These are phyloP conservation scores for Rhodeus uyekii DNA, from an alignment of 2,797 vertebrate species.

Conservation along the genomic window DNA sequence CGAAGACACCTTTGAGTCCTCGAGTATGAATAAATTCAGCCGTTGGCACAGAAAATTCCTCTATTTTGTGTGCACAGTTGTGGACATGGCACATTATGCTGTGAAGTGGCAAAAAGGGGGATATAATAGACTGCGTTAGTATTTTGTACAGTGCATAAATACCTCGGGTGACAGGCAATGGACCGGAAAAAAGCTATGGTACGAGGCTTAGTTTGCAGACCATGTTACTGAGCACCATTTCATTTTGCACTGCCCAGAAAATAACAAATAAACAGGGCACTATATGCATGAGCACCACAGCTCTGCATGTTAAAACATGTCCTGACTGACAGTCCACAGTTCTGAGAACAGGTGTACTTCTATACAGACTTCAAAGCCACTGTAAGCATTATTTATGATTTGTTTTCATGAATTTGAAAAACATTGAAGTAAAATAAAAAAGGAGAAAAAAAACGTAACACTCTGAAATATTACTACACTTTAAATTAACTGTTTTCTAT, in stretches of 20 bases:
- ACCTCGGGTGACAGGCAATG: slow-evolving; percentile 27
- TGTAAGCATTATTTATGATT: too few relatives aligned
- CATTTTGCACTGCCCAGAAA: background rate
- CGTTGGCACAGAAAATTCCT: slow-evolving; percentile 78
- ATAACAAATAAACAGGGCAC: too few relatives aligned
- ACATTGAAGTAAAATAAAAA: too few relatives aligned
- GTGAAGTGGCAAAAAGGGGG: slow-evolving; percentile 66
- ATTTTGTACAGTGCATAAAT: slow-evolving; percentile 50
- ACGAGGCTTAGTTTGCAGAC: slow-evolving; percentile 2
- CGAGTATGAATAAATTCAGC: slow-evolving; percentile 74
- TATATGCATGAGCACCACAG: background rate
- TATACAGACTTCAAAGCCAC: too few relatives aligned
- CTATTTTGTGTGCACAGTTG: slow-evolving; percentile 59
- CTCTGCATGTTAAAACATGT: background rate
- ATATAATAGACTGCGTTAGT: slow-evolving; percentile 65
- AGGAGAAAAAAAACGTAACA: too few relatives aligned
- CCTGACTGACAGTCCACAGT: background rate
- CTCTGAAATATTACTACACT: too few relatives aligned
- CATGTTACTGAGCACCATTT: background rate
- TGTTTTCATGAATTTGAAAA: too few relatives aligned
- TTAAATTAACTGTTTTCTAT: too few relatives aligned
- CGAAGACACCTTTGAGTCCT: slow-evolving; percentile 77
- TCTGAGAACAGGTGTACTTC: too few relatives aligned
- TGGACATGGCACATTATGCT: slow-evolving; percentile 71
- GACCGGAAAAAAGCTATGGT: slow-evolving; percentile 16